Evolutionary conservation across 2,888 invertebrate genomes (phyloP).

Genomic region (Hyppa rectilinea): DNA sequence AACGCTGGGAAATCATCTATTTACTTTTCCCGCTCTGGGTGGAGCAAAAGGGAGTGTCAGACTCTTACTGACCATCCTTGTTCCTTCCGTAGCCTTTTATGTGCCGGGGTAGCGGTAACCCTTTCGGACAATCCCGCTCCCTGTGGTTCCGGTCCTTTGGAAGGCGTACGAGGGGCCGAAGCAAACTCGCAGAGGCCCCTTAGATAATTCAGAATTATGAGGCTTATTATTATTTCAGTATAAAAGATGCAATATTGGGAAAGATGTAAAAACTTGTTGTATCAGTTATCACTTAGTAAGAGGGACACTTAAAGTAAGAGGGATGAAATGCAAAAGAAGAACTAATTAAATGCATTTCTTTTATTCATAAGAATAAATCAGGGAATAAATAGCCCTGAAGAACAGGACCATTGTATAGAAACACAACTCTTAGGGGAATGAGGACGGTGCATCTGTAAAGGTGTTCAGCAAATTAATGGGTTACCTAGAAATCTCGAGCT

Average conservation of each 20-base stretch:
- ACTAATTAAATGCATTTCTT: slow-evolving; percentile 8
- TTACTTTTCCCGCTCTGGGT: no score
- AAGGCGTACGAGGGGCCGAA: no score
- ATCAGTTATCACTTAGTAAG: neutral
- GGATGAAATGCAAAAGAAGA: neutral
- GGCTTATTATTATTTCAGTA: no score
- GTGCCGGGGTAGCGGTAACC: no score
- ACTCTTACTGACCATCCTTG: no score
- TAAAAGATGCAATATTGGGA: neutral
- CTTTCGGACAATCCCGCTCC: no score
- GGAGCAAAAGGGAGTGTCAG: no score
- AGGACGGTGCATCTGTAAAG: slow-evolving; percentile 21
- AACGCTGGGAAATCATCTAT: no score
- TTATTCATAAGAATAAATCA: slow-evolving; percentile 8
- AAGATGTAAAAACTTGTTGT: neutral
- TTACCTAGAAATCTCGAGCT: slow-evolving; percentile 31
- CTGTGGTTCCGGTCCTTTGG: no score
- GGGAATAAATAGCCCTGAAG: neutral
- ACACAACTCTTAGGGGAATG: slow-evolving; percentile 7
- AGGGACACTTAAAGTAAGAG: neutral
- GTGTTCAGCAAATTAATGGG: slow-evolving; percentile 50
- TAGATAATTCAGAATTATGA: no score
- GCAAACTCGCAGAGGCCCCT: no score
- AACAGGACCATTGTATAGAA: slow-evolving; percentile 9
- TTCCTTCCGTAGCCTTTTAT: no score